phyloP scores from a whole-genome alignment of 1,140 invertebrate species.

The Calliphora vicina region DNA sequence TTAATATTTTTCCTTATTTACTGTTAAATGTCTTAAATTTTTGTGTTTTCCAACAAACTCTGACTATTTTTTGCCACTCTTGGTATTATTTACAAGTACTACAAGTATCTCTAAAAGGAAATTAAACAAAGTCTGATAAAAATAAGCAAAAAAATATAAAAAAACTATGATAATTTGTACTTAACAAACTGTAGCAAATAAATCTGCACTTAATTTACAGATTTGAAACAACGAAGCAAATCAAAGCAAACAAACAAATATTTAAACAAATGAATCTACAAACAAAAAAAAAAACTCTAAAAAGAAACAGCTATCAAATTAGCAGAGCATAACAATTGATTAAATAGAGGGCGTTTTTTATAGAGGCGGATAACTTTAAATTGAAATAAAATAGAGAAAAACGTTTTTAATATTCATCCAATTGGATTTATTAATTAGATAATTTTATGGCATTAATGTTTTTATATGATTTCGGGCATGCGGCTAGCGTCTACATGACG shows the following conservation, averaged over 20 bases:
- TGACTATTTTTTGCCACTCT: background rate
- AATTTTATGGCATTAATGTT: no score
- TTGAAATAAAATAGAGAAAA: no score
- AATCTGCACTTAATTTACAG: background rate
- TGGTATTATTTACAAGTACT: background rate
- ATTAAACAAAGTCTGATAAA: background rate
- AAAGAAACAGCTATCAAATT: background rate
- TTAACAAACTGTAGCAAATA: conserved; percentile 14
- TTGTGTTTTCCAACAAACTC: no score
- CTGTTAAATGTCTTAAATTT: no score
- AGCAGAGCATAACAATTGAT: background rate
- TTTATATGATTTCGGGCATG: no score
- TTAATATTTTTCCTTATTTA: no score
- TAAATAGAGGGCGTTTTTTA: background rate
- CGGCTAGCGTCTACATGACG: no score
- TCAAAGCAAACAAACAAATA: background rate
- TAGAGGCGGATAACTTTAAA: no score
- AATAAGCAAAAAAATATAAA: background rate
- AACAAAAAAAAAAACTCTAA: background rate
- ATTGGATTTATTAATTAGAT: no score
- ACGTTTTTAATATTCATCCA: no score
- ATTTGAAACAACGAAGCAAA: background rate
- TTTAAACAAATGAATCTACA: background rate
- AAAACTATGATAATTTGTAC: background rate
- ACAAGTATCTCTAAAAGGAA: background rate